Evolutionary conservation across 2,888 invertebrate species (phyloP).

Genomic region (Xylocampa areola): DNA sequence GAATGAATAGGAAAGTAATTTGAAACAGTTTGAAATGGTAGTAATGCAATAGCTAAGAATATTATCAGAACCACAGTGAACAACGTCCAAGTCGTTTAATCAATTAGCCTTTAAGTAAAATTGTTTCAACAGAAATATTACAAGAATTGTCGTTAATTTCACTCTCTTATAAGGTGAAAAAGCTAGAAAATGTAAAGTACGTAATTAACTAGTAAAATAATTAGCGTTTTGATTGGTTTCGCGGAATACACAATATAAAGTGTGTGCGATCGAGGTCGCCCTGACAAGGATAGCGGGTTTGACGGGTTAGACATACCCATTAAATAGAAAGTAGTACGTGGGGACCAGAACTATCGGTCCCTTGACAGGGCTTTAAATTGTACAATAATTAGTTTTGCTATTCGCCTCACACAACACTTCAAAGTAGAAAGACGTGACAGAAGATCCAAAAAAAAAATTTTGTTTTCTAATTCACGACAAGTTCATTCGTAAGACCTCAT

Average conservation of each 20-base stretch:
- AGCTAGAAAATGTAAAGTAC: constrained; percentile 13
- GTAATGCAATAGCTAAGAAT: too few species aligned
- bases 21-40: too few species aligned
- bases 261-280: constrained; percentile 61
- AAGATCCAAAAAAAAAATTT: constrained; percentile 7
- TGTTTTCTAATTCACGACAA: constrained; percentile 4
- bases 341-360: constrained; percentile 60
- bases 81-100: background rate
- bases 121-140: constrained; percentile 21
- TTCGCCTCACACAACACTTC: constrained; percentile 37
- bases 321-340: constrained; percentile 70
- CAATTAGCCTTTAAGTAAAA: background rate
- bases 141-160: constrained; percentile 17
- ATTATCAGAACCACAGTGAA: too few species aligned
- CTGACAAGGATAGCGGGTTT: constrained; percentile 69
- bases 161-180: constrained; percentile 23
- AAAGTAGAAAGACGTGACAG: constrained; percentile 40
- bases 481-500: constrained; percentile 1
- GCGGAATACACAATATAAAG: constrained; percentile 57
- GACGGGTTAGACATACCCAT: constrained; percentile 69
- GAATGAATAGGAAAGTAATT: too few species aligned
- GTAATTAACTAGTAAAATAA: constrained; percentile 53
- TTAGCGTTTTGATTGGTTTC: constrained; percentile 61
- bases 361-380: constrained; percentile 66
- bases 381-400: constrained; percentile 66